Conservation (phyloP, 2,797 vertebrate species). For the Rhadinocentrus ornatus region DNA sequence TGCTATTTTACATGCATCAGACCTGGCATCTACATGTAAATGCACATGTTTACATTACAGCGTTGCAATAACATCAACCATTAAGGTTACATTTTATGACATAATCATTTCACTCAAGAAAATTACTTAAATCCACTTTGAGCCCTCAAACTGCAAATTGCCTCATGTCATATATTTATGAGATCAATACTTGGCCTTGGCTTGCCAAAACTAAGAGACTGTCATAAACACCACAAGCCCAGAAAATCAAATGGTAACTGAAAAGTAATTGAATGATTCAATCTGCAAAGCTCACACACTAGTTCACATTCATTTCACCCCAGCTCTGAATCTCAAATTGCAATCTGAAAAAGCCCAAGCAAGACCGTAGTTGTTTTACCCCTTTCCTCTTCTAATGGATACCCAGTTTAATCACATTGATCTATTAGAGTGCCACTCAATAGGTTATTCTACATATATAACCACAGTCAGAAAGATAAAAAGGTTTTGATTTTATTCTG, state of each 20-base stretch:
- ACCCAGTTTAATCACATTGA: conserved; percentile 63
- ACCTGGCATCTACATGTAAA: conserved; percentile 7
- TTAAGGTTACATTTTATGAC: not conserved
- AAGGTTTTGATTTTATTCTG: conserved; percentile 9
- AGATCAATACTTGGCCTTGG: conserved; percentile 32
- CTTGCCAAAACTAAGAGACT: conserved; percentile 30
- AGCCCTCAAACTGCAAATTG: conserved; percentile 15
- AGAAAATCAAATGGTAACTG: conserved; percentile 51
- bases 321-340: conserved; percentile 67
- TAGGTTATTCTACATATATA: conserved; percentile 27
- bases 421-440: conserved; percentile 46
- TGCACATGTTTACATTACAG: conserved; percentile 6
- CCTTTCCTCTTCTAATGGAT: conserved; percentile 49
- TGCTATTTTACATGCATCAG: conserved; percentile 3
- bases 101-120: conserved; percentile 39
- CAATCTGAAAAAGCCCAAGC: conserved; percentile 58
- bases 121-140: conserved; percentile 31
- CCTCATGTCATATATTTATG: conserved; percentile 17
- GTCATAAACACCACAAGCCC: conserved; percentile 32
- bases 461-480: conserved; percentile 33
- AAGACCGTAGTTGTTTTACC: conserved; percentile 49
- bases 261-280: conserved; percentile 71
- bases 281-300: conserved; percentile 33
- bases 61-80: conserved; percentile 4
- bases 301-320: conserved; percentile 70